Percentiles rank a stretch among this genome's conserved stretches.
phyloP scores from a whole-genome alignment of 2,113 vertebrate species.

The Lepus europaeus region DNA sequence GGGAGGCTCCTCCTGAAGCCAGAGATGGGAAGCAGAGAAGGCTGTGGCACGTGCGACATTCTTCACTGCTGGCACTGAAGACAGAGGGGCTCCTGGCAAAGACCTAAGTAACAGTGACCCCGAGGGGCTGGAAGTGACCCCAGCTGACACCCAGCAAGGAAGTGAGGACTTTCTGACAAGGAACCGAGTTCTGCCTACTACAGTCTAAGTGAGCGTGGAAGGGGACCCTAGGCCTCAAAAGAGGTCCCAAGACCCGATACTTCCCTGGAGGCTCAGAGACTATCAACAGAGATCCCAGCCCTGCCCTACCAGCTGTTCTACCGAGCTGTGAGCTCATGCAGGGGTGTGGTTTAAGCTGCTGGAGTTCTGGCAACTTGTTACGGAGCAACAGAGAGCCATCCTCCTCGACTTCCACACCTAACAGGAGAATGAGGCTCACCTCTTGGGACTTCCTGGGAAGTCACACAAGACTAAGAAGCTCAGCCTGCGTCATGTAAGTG shows the following conservation, averaged over 20 bases:
- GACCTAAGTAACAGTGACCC: not conserved
- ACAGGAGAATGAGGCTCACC: not conserved
- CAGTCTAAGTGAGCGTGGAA: not conserved
- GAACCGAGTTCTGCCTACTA: not conserved
- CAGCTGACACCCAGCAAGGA: not conserved
- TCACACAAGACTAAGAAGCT: not conserved
- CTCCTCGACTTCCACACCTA: not conserved
- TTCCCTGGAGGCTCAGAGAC: not conserved
- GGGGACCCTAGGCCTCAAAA: not conserved
- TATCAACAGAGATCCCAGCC: not conserved
- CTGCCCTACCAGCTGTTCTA: not conserved
- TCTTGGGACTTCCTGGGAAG: slow-evolving; percentile 18
- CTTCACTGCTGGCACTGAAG: not conserved
- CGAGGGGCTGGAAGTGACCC: not conserved
- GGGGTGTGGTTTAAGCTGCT: not conserved
- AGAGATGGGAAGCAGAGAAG: not conserved
- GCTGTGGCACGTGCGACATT: not conserved
- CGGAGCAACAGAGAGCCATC: not conserved
- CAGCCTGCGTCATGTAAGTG: not conserved
- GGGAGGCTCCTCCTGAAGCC: not conserved
- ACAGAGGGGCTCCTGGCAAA: not conserved
- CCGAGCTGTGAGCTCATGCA: not conserved
- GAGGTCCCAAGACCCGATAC: not conserved
- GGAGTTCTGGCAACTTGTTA: not conserved
- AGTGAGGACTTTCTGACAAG: not conserved